Conservation (phyloP, 2,888 invertebrate species). For the Zhengitettix transpicula region DNA sequence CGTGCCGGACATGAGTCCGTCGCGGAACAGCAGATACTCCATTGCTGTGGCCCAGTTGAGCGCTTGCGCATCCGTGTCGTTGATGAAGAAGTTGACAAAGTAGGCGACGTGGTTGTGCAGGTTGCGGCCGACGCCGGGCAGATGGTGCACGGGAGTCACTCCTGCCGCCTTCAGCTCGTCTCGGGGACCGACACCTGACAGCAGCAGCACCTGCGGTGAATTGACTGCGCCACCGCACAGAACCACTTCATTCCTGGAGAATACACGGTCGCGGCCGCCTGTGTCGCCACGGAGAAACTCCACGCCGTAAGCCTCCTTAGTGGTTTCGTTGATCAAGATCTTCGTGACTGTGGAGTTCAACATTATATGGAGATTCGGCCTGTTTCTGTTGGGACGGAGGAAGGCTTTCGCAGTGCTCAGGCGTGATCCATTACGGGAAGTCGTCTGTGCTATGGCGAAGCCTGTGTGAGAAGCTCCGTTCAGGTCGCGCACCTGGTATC, state of each 20-base stretch:
- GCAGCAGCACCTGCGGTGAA: constrained; percentile 78
- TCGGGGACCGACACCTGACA: constrained; percentile 75
- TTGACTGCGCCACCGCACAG: constrained; percentile 64
- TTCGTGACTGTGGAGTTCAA: constrained; percentile 65
- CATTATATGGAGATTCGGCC: constrained; percentile 67
- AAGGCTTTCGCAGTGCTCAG: constrained; percentile 69
- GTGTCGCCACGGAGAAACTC: constrained; percentile 40
- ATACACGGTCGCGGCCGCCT: constrained; percentile 29
- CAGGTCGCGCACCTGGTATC: constrained; percentile 57
- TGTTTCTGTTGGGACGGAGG: constrained; percentile 55
- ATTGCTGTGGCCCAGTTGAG: constrained; percentile 87
- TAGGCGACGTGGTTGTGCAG: constrained; percentile 75
- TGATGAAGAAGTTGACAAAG: constrained; percentile 61
- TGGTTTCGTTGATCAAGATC: constrained; percentile 42
- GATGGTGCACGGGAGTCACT: constrained; percentile 48
- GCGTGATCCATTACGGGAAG: constrained; percentile 69
- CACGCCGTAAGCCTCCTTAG: constrained; percentile 53
- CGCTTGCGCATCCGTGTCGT: constrained; percentile 68
- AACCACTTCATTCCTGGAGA: constrained; percentile 8
- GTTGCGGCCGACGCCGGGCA: constrained; percentile 71
- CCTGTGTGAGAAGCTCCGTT: constrained; percentile 69
- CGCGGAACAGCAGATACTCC: constrained; percentile 75
- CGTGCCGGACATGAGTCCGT: constrained; percentile 79
- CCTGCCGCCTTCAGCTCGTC: constrained; percentile 42
- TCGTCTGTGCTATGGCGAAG: constrained; percentile 78